Percentiles rank a stretch among this genome's conserved stretches.
Conservation (phyloP, 2,888 invertebrate genomes). For the Tachina grossa region DNA sequence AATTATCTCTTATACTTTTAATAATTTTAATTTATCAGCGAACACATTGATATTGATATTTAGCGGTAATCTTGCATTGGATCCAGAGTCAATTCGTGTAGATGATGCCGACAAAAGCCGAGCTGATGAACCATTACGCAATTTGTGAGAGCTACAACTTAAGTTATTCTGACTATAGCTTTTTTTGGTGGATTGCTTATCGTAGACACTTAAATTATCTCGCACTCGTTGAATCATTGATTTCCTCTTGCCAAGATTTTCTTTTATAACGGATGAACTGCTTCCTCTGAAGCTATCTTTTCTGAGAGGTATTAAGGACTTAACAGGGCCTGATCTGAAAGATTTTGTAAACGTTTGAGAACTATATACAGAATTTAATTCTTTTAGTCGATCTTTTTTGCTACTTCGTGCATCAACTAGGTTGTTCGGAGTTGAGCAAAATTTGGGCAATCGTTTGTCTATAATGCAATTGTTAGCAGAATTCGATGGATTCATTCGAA, state of each 20-base stretch:
- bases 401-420: neutral
- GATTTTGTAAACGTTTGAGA: conserved; percentile 6
- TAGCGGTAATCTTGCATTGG: conserved; percentile 63
- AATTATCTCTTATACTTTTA: conserved; percentile 57
- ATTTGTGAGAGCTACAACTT: neutral
- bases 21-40: conserved; percentile 73
- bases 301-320: conserved; percentile 28
- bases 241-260: neutral
- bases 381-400: conserved; percentile 9
- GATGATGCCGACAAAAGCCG: neutral
- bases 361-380: conserved; percentile 49
- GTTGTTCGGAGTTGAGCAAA: conserved; percentile 35
- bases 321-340: neutral
- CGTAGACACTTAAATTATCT: conserved; percentile 21
- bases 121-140: neutral
- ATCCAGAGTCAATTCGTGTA: neutral
- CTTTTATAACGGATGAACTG: neutral
- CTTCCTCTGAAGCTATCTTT: neutral
- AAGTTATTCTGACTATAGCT: conserved; percentile 11
- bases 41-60: conserved; percentile 77
- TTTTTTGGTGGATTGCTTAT: neutral
- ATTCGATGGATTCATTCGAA: neutral
- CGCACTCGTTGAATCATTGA: neutral
- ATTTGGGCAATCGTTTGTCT: conserved; percentile 76
- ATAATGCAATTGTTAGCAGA: conserved; percentile 71